Evolutionary conservation across 2,797 vertebrate species (phyloP).

Genomic region (Hemitrygon akajei): DNA sequence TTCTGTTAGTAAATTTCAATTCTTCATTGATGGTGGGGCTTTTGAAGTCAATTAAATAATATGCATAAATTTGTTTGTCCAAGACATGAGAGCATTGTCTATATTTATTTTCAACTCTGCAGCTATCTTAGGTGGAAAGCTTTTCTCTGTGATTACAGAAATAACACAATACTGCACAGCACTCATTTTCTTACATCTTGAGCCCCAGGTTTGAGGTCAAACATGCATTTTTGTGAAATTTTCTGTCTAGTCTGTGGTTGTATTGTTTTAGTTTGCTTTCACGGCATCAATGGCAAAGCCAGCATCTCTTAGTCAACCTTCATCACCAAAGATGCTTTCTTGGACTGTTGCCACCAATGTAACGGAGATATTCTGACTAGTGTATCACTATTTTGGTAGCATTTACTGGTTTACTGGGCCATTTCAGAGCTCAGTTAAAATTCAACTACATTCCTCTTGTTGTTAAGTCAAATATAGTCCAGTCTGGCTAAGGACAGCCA

Average conservation of each 20-base stretch:
- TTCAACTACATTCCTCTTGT: too few species aligned
- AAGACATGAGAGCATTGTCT: not conserved
- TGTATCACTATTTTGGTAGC: too few species aligned
- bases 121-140: not conserved
- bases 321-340: too few species aligned
- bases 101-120: not conserved
- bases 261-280: too few species aligned
- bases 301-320: too few species aligned
- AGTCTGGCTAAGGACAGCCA: too few species aligned
- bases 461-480: too few species aligned
- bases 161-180: not conserved
- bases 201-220: not conserved
- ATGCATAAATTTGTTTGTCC: not conserved
- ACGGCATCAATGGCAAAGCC: too few species aligned
- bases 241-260: not conserved
- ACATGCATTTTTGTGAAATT: not conserved
- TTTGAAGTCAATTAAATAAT: not conserved
- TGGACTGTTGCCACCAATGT: too few species aligned
- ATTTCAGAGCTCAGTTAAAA: too few species aligned
- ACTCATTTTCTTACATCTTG: not conserved
- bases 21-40: not conserved
- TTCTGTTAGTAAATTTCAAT: not conserved
- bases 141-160: not conserved
- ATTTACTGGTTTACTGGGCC: too few species aligned
- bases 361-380: too few species aligned